Percentiles rank a stretch among this genome's conserved stretches.
These are phyloP conservation scores for Archilochus colubris DNA, from an alignment of 2,113 vertebrate genomes.

Conservation along the genomic window DNA sequence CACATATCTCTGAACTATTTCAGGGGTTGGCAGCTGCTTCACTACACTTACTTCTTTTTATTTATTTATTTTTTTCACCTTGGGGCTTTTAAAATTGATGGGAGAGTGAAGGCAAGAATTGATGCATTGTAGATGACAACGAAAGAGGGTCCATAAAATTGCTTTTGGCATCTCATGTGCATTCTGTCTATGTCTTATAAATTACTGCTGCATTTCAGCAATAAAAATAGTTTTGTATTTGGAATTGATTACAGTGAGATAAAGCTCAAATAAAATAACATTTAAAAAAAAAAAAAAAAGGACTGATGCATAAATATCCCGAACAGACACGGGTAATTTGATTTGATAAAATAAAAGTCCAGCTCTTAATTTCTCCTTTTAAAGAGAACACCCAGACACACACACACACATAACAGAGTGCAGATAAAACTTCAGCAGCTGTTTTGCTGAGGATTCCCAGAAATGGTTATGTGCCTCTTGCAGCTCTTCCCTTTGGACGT, in stretches of 20 bases:
- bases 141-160: conserved; percentile 62
- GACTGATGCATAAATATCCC: conserved; percentile 37
- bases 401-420: not conserved
- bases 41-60: not conserved
- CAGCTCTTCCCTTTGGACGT: not conserved
- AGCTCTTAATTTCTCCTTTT: conserved; percentile 41
- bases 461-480: conserved; percentile 1
- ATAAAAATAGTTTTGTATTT: conserved; percentile 65
- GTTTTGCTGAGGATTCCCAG: conserved; percentile 2
- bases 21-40: conserved; percentile 17
- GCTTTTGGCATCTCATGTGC: conserved; percentile 57
- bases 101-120: conserved; percentile 51
- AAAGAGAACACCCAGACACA: not conserved
- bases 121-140: conserved; percentile 64
- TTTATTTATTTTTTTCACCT: not conserved
- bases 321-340: conserved; percentile 14
- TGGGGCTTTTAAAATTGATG: conserved; percentile 55
- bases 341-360: conserved; percentile 41
- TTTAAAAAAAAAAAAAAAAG: not conserved
- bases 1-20: not conserved
- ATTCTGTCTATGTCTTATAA: conserved; percentile 55
- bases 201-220: conserved; percentile 36
- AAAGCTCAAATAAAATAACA: conserved; percentile 22
- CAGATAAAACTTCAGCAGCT: conserved; percentile 9
- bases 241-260: conserved; percentile 66